These are phyloP conservation scores for Cactoblastis cactorum DNA, from an alignment of 2,888 invertebrate genomes.

Conservation along the genomic window DNA sequence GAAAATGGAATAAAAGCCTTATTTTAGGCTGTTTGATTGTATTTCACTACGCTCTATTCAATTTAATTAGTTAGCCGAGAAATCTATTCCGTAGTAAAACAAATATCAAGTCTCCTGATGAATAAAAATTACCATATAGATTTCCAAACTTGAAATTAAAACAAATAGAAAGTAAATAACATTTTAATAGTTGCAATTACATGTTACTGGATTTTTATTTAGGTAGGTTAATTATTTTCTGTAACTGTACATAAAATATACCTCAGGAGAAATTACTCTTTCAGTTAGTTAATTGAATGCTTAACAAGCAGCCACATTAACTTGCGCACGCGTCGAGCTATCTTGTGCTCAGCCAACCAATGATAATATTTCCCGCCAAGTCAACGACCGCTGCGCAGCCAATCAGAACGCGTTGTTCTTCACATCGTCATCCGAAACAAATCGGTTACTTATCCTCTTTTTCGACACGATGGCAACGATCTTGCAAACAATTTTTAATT, in stretches of 20 bases:
- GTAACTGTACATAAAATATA: constrained; percentile 14
- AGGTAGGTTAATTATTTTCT: background rate
- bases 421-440: constrained; percentile 59
- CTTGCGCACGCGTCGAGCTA: constrained; percentile 20
- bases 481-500: constrained; percentile 16
- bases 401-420: constrained; percentile 49
- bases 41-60: no score
- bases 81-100: no score
- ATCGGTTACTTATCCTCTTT: constrained; percentile 54
- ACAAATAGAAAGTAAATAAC: no score
- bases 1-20: no score
- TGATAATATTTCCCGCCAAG: constrained; percentile 36
- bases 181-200: no score
- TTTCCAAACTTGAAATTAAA: no score
- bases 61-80: no score
- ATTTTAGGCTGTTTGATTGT: no score
- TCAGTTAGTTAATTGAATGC: constrained; percentile 19
- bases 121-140: no score
- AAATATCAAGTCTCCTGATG: no score
- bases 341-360: constrained; percentile 27
- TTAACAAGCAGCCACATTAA: constrained; percentile 19
- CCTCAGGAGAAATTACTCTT: constrained; percentile 16
- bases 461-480: constrained; percentile 47
- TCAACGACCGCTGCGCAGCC: constrained; percentile 59
- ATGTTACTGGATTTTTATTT: no score